Percentiles rank a stretch among this genome's conserved stretches.
phyloP scores from a whole-genome alignment of 1,140 invertebrate species.

The Lepidurus couesii region DNA sequence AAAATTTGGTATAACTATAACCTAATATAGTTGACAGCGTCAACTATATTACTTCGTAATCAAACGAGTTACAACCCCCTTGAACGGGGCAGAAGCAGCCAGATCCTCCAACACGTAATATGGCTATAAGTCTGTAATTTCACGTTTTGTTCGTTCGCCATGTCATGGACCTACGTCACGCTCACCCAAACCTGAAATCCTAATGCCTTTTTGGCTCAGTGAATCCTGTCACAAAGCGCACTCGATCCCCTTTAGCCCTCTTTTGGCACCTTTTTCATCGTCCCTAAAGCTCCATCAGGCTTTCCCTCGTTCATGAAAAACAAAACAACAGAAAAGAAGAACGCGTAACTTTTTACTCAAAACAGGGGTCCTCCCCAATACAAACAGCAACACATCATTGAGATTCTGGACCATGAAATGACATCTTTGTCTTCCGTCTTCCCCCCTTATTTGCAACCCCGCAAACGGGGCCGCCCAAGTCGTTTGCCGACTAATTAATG shows the following conservation, averaged over 20 bases:
- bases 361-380: not conserved
- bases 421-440: not conserved
- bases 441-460: not conserved
- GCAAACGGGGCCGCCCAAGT: slow-evolving; percentile 12
- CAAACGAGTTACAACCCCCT: no score
- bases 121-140: not conserved
- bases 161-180: slow-evolving; percentile 26
- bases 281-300: not conserved
- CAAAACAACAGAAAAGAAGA: not conserved
- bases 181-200: slow-evolving; percentile 32
- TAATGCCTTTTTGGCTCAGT: slow-evolving; percentile 20
- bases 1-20: no score
- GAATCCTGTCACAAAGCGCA: not conserved
- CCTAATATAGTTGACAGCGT: no score
- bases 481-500: slow-evolving; percentile 15
- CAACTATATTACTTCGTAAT: no score
- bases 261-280: not conserved
- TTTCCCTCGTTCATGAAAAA: not conserved
- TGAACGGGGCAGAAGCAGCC: not conserved
- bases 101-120: not conserved
- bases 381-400: not conserved
- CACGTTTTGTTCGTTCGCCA: not conserved
- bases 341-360: not conserved
- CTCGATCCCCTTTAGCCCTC: not conserved
- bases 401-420: slow-evolving; percentile 15